Base-by-base conservation (phyloP, 2,113 vertebrate genomes). In the Psilopogon haemacephalus region DNA sequence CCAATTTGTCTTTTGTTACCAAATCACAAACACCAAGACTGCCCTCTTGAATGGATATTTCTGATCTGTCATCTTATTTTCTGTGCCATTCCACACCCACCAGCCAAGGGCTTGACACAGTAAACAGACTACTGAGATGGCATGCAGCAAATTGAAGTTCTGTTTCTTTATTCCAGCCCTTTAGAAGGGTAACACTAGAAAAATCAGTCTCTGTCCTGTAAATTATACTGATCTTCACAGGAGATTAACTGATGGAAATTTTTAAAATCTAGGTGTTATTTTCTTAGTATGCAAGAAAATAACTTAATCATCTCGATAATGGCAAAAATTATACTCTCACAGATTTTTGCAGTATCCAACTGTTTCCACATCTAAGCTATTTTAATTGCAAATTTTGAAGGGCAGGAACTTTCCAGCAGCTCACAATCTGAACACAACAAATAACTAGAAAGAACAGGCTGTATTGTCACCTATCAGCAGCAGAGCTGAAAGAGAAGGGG, bases 381-480 rank as follows among this genome's bases (percentile, higher is more conserved):
- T 94, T 95, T 71, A 87, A 80, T 69, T 67, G 33, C 32, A 64
- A 59, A 70, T 73, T 94, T 80, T 63, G 79, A 65, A 93, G 27
- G 83, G 62, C 65, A 73, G 38, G 44, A 89, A 20, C 74, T 71
- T 87, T 64, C 72, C 68, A 28, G 40, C 76, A 87, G 76, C 33
- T 83, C 52, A 33, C 67, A 81, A 67, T 60, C 71, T 56, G 89
- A 82, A 60, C 32, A 54, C 40, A 83, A 67, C 52, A 79, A 92
- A 33, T 33, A 80, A 75, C 59, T 69, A 72, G n/a, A 85, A 91
- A 52, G 37, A 87, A 86, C 6, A 75, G 67, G 21, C 35, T 89
- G 8, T 24, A n/a, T 70, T 79, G 86, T 54, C 69, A 55, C 38
- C 62, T 89, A n/a, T n/a, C n/a, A n/a, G n/a, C n/a, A n/a, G n/a